Evolutionary conservation across 1,140 invertebrate genomes (phyloP), one percentile per base, ranked within the genome.

Genomic region (Hycleus phaleratus): DNA sequence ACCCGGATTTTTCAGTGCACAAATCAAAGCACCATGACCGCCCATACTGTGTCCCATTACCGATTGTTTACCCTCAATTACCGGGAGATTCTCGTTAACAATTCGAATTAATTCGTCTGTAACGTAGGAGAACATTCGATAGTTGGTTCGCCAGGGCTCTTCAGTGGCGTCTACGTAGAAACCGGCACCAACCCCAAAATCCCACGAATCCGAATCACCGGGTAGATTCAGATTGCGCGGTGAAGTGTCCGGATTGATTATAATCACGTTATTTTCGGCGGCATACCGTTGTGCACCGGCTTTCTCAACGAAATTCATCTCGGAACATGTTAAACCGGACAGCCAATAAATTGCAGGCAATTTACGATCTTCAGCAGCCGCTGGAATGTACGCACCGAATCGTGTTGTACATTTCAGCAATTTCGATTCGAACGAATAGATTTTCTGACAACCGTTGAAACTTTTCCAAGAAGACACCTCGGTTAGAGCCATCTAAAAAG

Each of bases 91-190:
- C 3, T 76, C 72, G 63, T 82, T 82, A 26, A 97, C 81, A n/a
- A 97, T 55, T 45, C 83, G 78, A 55, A 88, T 84, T 42, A 98
- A 75, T 77, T 99, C 97, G 65, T 85, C 82, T 6, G 91, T 94
- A n/a, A 99, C 77, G 69, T 99, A 99, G 45, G 89, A 93, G 67
- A 87, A 98, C 97, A 99, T 99, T 68, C 87, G 84, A 66, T 97
- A 99, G 77, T 99, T 86, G 49, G 84, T 87, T 40, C 87, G 87
- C 95, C 95, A 99, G 52, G 93, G 93, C 26, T 90, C 86, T 66
- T 87, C 76, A 1, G 86, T 88, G 3, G 96, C 94, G 80, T 99
- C 89, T 0, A 99, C 77, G 76, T 99, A 99, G 74, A 97, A 98
- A 2, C 95, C 93, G 63, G 97, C 96, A 18, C 91, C 91, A 26